Conservation (phyloP, 2,113 vertebrate species). For the Agelaius tricolor region DNA sequence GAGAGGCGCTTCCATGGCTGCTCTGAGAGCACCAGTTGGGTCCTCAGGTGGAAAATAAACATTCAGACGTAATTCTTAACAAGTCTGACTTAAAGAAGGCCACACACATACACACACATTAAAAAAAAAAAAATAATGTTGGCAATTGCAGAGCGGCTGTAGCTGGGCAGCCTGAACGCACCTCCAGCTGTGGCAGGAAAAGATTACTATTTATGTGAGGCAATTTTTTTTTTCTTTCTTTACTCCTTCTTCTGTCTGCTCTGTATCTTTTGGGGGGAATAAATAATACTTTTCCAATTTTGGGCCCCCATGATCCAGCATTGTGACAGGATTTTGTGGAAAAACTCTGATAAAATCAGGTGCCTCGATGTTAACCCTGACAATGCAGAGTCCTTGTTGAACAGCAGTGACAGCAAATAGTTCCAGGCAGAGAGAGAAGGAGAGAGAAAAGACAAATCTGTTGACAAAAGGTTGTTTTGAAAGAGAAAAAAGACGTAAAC, state of each 20-base stretch:
- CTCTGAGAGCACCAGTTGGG: not conserved
- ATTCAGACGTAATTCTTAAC: too few species aligned
- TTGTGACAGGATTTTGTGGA: not conserved
- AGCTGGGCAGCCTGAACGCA: not conserved
- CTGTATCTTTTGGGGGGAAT: not conserved
- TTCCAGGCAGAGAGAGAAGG: not conserved
- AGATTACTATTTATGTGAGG: not conserved
- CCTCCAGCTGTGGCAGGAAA: fast-evolving
- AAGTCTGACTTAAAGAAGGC: not conserved
- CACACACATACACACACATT: too few species aligned
- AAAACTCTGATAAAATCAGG: not conserved
- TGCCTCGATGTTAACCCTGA: not conserved
- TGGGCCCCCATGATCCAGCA: not conserved
- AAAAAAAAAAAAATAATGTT: not conserved
- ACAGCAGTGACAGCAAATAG: not conserved
- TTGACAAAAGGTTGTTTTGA: not conserved
- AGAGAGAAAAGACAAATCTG: not conserved
- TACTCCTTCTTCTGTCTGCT: not conserved
- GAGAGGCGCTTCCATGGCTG: not conserved
- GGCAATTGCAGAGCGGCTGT: not conserved
- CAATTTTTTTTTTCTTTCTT: not conserved
- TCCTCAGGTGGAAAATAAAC: not conserved
- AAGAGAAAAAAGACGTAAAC: not conserved
- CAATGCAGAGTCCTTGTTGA: not conserved
- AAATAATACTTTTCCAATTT: not conserved